Conservation (phyloP, 2,888 invertebrate genomes). For the Apodemia hepburni region DNA sequence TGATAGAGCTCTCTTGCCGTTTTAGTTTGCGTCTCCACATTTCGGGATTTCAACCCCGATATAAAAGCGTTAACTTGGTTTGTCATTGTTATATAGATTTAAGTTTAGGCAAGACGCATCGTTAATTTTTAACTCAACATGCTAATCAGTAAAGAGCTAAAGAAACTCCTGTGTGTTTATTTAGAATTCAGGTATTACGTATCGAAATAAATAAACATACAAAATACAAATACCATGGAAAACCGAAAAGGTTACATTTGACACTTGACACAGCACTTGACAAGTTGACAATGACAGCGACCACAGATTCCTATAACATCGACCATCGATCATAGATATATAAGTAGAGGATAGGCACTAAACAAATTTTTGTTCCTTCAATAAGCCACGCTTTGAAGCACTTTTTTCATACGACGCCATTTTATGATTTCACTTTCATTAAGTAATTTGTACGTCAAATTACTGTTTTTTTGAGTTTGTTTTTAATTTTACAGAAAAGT, state of each 20-base stretch:
- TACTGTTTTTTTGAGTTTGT: too few species aligned
- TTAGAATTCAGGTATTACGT: not conserved
- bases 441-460: too few species aligned
- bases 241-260: slow-evolving; percentile 21
- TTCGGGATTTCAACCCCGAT: slow-evolving; percentile 92
- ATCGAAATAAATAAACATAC: slow-evolving; percentile 24
- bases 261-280: slow-evolving; percentile 13
- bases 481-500: too few species aligned
- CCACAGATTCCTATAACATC: not conserved
- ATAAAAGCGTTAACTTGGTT: slow-evolving; percentile 88
- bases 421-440: too few species aligned
- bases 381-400: too few species aligned
- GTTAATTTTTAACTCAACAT: not conserved
- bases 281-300: not conserved
- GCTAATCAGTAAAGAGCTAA: not conserved
- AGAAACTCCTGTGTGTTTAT: not conserved
- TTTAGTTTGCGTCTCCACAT: slow-evolving; percentile 91
- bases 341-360: too few species aligned
- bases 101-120: not conserved
- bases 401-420: too few species aligned
- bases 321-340: too few species aligned
- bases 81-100: slow-evolving; percentile 51
- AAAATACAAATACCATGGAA: not conserved
- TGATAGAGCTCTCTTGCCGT: slow-evolving; percentile 94
- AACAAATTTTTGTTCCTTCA: too few species aligned